phyloP scores from a whole-genome alignment of 2,113 vertebrate genomes.

The Orthonyx spaldingii region DNA sequence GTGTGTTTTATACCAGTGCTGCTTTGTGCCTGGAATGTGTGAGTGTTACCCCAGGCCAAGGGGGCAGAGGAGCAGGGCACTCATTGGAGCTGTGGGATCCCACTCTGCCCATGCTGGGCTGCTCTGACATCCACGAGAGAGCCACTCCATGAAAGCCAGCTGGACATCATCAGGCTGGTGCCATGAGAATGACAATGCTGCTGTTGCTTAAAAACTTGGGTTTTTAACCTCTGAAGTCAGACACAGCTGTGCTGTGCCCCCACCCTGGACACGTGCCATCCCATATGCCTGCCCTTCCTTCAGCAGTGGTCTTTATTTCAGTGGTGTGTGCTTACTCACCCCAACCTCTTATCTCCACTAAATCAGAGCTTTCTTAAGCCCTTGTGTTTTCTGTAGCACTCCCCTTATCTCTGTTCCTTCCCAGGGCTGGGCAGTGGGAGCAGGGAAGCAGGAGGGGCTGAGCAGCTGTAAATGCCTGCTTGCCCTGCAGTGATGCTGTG shows the following conservation, averaged over 20 bases:
- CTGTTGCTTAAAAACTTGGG: neutral
- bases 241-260: neutral
- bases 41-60: neutral
- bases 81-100: neutral
- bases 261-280: neutral
- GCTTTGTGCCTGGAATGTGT: neutral
- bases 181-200: neutral
- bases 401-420: constrained; percentile 39
- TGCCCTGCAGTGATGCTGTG: neutral
- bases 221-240: neutral
- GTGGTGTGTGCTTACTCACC: neutral
- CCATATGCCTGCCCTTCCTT: neutral
- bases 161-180: neutral
- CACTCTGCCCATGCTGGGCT: neutral
- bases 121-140: neutral
- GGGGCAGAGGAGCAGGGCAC: neutral
- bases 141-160: neutral
- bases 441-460: neutral
- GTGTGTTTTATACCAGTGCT: neutral
- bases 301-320: neutral
- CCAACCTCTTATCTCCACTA: constrained; percentile 11
- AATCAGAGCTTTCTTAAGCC: constrained; percentile 31
- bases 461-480: neutral
- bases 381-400: constrained; percentile 36
- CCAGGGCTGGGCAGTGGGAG: constrained; percentile 8